These are phyloP conservation scores for Cheilosia pagana DNA, from an alignment of 2,888 invertebrate species.

Conservation along the genomic window DNA sequence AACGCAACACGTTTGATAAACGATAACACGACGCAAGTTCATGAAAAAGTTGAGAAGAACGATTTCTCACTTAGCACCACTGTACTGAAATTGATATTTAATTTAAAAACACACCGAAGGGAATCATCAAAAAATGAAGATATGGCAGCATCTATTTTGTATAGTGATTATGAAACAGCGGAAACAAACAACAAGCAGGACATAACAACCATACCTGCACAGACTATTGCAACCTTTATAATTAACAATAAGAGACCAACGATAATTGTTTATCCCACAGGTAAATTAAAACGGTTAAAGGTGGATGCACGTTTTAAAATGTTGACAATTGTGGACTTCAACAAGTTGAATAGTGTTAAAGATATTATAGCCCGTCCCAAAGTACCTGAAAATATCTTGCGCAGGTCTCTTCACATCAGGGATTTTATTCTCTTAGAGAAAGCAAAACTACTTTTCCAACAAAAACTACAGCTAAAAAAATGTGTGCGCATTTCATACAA, in stretches of 20 bases:
- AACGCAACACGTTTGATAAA: not conserved
- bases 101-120: constrained; percentile 6
- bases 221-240: constrained; percentile 82
- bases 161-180: constrained; percentile 53
- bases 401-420: no score
- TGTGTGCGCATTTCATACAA: no score
- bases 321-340: no score
- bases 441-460: no score
- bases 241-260: constrained; percentile 88
- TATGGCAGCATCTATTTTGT: constrained; percentile 59
- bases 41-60: not conserved
- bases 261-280: constrained; percentile 89
- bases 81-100: constrained; percentile 11
- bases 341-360: no score
- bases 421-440: no score
- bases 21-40: constrained; percentile 1
- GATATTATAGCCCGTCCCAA: no score
- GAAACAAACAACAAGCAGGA: constrained; percentile 62
- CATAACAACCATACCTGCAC: constrained; percentile 78
- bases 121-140: constrained; percentile 50
- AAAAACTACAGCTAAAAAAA: no score
- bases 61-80: not conserved
- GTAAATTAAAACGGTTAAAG: constrained; percentile 82
- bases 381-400: no score
- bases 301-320: no score